These are phyloP conservation scores for Magallana gigas DNA, from an alignment of 1,140 invertebrate species.

Conservation along the genomic window DNA sequence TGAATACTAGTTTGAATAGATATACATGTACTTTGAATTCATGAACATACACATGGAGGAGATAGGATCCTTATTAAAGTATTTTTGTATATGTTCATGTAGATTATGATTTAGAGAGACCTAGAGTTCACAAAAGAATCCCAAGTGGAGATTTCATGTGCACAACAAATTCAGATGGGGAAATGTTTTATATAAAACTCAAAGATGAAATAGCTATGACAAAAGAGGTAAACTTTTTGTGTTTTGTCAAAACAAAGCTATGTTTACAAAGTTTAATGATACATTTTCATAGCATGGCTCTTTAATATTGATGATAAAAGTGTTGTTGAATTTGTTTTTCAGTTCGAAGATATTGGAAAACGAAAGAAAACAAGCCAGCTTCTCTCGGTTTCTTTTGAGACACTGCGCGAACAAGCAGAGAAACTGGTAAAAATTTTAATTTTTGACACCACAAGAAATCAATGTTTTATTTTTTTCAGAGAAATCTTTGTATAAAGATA, in stretches of 20 bases:
- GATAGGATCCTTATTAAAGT: too few relatives aligned
- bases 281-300: too few relatives aligned
- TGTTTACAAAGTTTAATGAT: too few relatives aligned
- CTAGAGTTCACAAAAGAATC: conserved; percentile 64
- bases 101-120: conserved; percentile 66
- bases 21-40: too few relatives aligned
- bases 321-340: not conserved
- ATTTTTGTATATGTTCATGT: not conserved
- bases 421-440: not conserved
- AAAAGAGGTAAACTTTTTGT: conserved; percentile 63
- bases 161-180: conserved; percentile 68
- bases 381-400: conserved; percentile 7
- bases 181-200: conserved; percentile 70
- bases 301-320: not conserved
- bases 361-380: not conserved
- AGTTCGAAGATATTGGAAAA: not conserved
- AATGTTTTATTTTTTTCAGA: too few relatives aligned
- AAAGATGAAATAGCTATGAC: conserved; percentile 67
- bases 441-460: too few relatives aligned
- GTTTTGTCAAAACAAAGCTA: too few relatives aligned
- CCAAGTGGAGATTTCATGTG: conserved; percentile 69
- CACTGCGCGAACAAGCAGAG: not conserved
- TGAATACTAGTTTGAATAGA: too few relatives aligned
- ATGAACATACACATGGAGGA: too few relatives aligned
- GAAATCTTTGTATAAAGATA: too few relatives aligned